phyloP scores from a whole-genome alignment of 2,113 vertebrate genomes.

The Callospermophilus lateralis region DNA sequence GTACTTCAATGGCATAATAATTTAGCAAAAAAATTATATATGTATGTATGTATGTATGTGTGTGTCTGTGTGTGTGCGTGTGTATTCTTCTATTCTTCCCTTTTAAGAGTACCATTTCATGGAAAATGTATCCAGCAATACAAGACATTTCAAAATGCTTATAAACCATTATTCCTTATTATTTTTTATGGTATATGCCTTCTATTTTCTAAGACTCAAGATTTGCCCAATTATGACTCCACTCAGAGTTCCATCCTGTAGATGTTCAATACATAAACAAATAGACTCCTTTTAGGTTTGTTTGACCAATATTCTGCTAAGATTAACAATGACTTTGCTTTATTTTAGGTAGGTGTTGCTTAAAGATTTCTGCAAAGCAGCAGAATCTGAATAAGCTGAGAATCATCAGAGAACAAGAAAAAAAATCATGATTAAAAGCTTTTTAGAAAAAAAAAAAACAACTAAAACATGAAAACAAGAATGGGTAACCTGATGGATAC shows the following conservation, averaged over 20 bases:
- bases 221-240: not conserved
- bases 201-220: not conserved
- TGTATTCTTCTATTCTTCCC: too few relatives aligned
- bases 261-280: not conserved
- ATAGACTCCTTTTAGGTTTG: not conserved
- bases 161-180: not conserved
- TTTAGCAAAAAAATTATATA: not conserved
- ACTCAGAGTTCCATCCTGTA: not conserved
- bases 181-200: not conserved
- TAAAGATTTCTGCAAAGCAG: conserved; percentile 10
- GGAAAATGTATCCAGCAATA: not conserved
- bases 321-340: not conserved
- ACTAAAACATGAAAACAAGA: not conserved
- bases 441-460: not conserved
- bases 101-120: not conserved
- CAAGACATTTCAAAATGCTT: not conserved
- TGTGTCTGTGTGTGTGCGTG: too few relatives aligned
- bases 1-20: not conserved
- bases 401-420: conserved; percentile 14
- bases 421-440: conserved; percentile 6
- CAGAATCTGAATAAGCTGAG: not conserved
- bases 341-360: not conserved
- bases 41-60: too few relatives aligned
- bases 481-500: not conserved
- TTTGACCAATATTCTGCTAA: not conserved